Percentiles rank a stretch among this genome's conserved stretches.
phyloP scores from a whole-genome alignment of 1,140 invertebrate species.

The Drosophila kohkoa region DNA sequence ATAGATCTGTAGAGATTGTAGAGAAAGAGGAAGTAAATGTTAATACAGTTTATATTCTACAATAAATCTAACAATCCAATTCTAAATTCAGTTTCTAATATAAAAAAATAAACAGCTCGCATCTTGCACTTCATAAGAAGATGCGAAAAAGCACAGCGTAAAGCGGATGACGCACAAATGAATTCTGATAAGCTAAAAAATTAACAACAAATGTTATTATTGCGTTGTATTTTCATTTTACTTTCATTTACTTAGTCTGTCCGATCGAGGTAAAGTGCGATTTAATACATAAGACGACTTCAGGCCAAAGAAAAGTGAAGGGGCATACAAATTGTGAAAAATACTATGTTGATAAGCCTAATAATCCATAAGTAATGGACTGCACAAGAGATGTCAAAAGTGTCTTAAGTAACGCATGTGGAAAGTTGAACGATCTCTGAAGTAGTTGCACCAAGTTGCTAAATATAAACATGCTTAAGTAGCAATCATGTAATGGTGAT shows the following conservation, averaged over 20 bases:
- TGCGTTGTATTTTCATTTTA: slow-evolving; percentile 12
- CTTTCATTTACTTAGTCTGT: slow-evolving; percentile 31
- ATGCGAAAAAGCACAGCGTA: neutral
- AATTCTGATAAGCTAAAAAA: slow-evolving; percentile 2
- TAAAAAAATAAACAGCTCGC: neutral
- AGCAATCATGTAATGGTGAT: neutral
- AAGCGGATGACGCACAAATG: neutral
- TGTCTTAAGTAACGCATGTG: neutral
- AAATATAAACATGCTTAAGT: slow-evolving; percentile 7
- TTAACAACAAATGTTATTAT: slow-evolving; percentile 9
- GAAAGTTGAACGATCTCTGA: neutral
- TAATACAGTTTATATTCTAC: neutral
- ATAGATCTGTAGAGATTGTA: too few species aligned
- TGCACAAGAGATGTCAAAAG: slow-evolving; percentile 1
- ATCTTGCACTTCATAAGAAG: neutral
- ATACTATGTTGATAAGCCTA: slow-evolving; percentile 10
- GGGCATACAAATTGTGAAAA: slow-evolving; percentile 2
- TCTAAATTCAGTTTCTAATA: neutral
- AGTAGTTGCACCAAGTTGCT: neutral
- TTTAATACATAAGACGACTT: slow-evolving; percentile 33
- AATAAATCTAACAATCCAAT: neutral
- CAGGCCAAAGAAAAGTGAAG: slow-evolving; percentile 33
- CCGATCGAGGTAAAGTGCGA: neutral
- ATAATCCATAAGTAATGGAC: slow-evolving; percentile 26
- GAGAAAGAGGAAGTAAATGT: too few species aligned